A percentile compares a stretch with the other conserved stretches of the same genome.
phyloP scores from a whole-genome alignment of 1,140 invertebrate genomes.

The Ostrea denselamellosa region DNA sequence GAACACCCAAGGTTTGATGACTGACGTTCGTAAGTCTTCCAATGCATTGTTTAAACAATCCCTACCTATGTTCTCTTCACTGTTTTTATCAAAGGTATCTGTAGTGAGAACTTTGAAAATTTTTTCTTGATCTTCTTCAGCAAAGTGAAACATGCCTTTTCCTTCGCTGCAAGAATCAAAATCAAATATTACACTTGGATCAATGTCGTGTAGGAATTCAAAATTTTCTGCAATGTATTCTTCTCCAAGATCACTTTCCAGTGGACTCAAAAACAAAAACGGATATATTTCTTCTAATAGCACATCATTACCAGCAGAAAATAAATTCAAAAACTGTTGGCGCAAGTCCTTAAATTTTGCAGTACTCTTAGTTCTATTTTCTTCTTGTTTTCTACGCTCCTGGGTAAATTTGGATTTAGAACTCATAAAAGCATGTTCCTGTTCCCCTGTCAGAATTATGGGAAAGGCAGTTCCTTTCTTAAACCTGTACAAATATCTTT shows the following conservation, averaged over 20 bases:
- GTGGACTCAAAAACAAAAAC: conserved; percentile 53
- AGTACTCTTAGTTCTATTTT: not conserved
- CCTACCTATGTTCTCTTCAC: conserved; percentile 40
- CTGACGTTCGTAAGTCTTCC: conserved; percentile 53
- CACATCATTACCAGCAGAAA: conserved; percentile 55
- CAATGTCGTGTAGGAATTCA: conserved; percentile 57
- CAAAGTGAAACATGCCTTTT: conserved; percentile 56
- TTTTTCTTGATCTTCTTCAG: conserved; percentile 56
- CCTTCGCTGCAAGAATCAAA: conserved; percentile 58
- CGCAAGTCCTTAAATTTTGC: conserved; percentile 16
- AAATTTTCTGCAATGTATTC: conserved; percentile 44
- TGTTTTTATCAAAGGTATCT: conserved; percentile 60
- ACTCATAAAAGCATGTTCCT: conserved; percentile 47
- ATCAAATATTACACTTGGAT: conserved; percentile 61
- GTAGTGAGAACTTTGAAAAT: conserved; percentile 58
- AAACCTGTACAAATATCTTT: conserved; percentile 41
- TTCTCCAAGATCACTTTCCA: conserved; percentile 49
- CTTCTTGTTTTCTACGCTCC: conserved; percentile 55
- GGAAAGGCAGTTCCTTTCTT: conserved; percentile 44
- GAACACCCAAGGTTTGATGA: conserved; percentile 62
- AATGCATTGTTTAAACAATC: conserved; percentile 45
- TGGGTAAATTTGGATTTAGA: conserved; percentile 42
- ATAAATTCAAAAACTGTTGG: conserved; percentile 56
- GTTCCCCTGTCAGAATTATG: not conserved
- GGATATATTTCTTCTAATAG: conserved; percentile 52